Percentiles rank a stretch among this genome's conserved stretches.
Conservation (phyloP, 2,888 invertebrate species). For the Drosophila koepferae region DNA sequence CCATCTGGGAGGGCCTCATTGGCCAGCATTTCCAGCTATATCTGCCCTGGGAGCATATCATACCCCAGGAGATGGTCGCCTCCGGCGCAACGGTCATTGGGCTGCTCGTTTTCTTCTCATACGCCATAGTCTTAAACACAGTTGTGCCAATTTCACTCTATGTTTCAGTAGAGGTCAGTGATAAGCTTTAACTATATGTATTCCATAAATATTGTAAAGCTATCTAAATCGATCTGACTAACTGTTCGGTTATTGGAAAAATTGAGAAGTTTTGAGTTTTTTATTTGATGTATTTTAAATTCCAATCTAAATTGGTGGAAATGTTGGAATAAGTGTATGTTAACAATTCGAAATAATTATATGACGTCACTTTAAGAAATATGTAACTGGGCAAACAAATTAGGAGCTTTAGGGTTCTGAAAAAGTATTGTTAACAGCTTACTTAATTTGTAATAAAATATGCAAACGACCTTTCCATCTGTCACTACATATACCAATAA, state of each 20-base stretch:
- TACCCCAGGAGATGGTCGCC: constrained; percentile 92
- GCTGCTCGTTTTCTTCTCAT: constrained; percentile 98
- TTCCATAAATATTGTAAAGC: neutral
- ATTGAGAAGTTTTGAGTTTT: too few relatives aligned
- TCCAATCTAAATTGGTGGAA: neutral
- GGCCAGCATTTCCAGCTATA: constrained; percentile 95
- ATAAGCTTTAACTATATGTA: neutral
- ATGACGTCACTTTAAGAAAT: neutral
- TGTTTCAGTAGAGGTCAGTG: constrained; percentile 94
- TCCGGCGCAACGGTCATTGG: constrained; percentile 96
- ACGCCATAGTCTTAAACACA: constrained; percentile 99
- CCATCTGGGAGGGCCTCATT: constrained; percentile 98
- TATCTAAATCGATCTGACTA: neutral
- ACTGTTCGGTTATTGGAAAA: neutral
- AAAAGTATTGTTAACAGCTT: too few relatives aligned
- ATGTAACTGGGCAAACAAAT: neutral
- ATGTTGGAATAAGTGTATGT: neutral
- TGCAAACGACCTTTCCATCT: neutral
- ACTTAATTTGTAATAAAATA: neutral
- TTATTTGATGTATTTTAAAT: neutral
- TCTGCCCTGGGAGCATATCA: constrained; percentile 97
- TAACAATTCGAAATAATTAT: neutral
- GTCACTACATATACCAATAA: too few relatives aligned
- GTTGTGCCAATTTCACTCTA: constrained; percentile 99
- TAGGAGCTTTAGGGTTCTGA: neutral